Percentiles rank a stretch among this genome's conserved stretches.
Evolutionary conservation across 2,113 vertebrate species (phyloP).

Genomic region (Grus americana): DNA sequence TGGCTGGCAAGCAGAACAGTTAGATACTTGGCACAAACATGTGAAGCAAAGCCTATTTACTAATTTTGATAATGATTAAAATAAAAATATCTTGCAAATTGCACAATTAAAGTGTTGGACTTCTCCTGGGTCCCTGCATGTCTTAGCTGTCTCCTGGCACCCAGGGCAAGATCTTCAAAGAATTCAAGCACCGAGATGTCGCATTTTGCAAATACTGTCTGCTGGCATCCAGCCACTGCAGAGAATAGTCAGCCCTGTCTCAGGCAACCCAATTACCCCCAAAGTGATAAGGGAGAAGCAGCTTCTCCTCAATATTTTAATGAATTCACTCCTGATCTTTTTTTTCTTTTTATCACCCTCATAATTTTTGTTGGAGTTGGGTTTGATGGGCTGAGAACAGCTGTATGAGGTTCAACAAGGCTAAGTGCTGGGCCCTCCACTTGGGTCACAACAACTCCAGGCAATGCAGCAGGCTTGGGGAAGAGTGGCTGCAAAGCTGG

Average conservation of each 20-base stretch:
- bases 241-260: not conserved
- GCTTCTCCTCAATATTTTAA: not conserved
- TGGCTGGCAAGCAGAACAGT: not conserved
- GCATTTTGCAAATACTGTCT: not conserved
- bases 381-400: too few relatives aligned
- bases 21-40: not conserved
- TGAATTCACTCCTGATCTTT: not conserved
- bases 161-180: not conserved
- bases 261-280: not conserved
- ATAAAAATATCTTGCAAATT: not conserved
- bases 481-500: too few relatives aligned
- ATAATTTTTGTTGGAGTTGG: not conserved
- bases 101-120: not conserved
- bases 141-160: not conserved
- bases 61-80: not conserved
- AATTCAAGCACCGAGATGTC: not conserved
- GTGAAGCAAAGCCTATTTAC: not conserved
- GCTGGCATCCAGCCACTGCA: not conserved
- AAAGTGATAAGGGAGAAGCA: not conserved
- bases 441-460: too few relatives aligned
- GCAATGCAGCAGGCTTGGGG: too few relatives aligned
- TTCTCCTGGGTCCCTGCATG: not conserved
- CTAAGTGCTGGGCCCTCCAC: too few relatives aligned
- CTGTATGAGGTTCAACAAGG: too few relatives aligned
- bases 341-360: not conserved